phyloP scores from a whole-genome alignment of 2,113 vertebrate species.

The Hassar affinis region DNA sequence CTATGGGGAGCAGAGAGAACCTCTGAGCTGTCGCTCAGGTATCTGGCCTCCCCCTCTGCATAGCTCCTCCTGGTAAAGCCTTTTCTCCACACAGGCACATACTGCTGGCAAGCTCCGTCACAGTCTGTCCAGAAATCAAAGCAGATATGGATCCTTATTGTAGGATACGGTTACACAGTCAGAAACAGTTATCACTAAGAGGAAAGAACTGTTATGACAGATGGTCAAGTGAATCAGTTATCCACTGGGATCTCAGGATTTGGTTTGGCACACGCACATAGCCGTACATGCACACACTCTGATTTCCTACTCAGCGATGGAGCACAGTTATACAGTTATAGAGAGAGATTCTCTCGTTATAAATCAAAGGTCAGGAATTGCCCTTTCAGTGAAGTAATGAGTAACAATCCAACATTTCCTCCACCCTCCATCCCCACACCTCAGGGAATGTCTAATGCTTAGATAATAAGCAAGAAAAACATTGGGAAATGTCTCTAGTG shows the following conservation, averaged over 20 bases:
- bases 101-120: slow-evolving; percentile 60
- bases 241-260: slow-evolving; percentile 16
- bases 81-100: slow-evolving; percentile 62
- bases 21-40: slow-evolving; percentile 61
- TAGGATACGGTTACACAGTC: slow-evolving; percentile 9
- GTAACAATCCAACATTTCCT: slow-evolving; percentile 24
- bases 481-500: slow-evolving; percentile 20
- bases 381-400: slow-evolving; percentile 42
- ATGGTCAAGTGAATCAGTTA: slow-evolving; percentile 47
- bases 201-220: slow-evolving; percentile 47
- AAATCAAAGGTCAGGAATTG: slow-evolving; percentile 59
- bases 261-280: slow-evolving; percentile 17
- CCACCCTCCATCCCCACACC: slow-evolving; percentile 39
- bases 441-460: slow-evolving; percentile 42
- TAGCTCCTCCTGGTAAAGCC: slow-evolving; percentile 70
- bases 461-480: slow-evolving; percentile 48
- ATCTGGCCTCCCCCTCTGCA: slow-evolving; percentile 71
- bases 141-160: slow-evolving; percentile 13
- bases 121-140: slow-evolving; percentile 60
- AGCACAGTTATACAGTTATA: slow-evolving; percentile 13
- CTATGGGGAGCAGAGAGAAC: slow-evolving; percentile 61
- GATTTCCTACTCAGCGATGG: slow-evolving; percentile 47
- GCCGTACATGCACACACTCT: slow-evolving; percentile 41
- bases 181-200: slow-evolving; percentile 28
- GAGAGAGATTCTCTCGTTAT: slow-evolving; percentile 19